phyloP scores from a whole-genome alignment of 2,113 vertebrate genomes.

The Mastomys natalensis region DNA sequence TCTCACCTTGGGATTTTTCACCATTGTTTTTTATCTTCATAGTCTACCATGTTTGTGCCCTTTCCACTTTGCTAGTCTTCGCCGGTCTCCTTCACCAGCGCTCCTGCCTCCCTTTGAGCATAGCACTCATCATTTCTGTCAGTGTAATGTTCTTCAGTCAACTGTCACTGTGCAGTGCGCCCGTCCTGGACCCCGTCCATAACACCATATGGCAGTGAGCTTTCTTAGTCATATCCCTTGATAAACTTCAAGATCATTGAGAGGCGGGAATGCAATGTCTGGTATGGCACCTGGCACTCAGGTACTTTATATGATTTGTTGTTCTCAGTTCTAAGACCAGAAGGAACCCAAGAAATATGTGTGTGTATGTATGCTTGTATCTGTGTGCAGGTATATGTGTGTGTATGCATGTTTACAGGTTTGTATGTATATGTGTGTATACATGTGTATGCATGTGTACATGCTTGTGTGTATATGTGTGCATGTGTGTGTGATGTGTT shows the following conservation, averaged over 20 bases:
- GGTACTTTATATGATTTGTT: conserved; percentile 35
- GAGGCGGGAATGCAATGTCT: not conserved
- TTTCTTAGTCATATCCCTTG: not conserved
- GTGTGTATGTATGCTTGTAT: not conserved
- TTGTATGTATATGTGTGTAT: not conserved
- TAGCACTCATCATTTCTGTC: not conserved
- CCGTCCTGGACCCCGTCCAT: not conserved
- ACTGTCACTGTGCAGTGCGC: accelerated
- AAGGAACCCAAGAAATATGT: not conserved
- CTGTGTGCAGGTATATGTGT: not conserved
- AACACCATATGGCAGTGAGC: not conserved
- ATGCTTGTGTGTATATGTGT: not conserved
- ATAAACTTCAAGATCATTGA: conserved; percentile 34
- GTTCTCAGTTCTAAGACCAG: not conserved
- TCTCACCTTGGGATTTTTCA: not conserved
- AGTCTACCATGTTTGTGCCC: not conserved
- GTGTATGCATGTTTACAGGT: not conserved
- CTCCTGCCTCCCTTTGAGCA: not conserved
- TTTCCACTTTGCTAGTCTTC: not conserved
- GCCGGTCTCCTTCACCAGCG: not conserved
- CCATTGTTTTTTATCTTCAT: not conserved
- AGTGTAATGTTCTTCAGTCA: not conserved
- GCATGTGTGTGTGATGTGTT: not conserved
- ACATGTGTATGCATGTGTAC: not conserved
- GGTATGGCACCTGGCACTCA: not conserved